Percentiles rank a stretch among this genome's conserved stretches.
These are phyloP conservation scores for Trichogramma pretiosum DNA, from an alignment of 1,140 invertebrate genomes.

Conservation along the genomic window DNA sequence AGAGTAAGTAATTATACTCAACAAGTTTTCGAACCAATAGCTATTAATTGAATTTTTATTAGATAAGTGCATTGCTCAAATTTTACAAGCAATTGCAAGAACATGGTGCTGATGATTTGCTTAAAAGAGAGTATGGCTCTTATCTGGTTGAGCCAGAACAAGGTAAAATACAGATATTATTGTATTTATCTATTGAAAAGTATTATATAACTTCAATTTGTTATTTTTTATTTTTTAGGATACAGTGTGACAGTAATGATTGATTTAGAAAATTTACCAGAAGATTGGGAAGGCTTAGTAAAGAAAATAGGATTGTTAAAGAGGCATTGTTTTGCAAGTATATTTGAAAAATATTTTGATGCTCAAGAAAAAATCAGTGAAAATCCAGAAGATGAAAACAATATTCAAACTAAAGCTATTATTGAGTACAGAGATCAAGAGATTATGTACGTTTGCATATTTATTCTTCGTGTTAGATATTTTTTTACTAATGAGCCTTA, in stretches of 20 bases:
- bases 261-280: constrained; percentile 87
- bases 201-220: background rate
- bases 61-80: constrained; percentile 97
- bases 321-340: constrained; percentile 97
- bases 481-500: background rate
- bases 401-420: constrained; percentile 87
- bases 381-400: constrained; percentile 83
- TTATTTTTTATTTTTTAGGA: constrained; percentile 45
- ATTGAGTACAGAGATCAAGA: constrained; percentile 99
- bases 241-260: constrained; percentile 92
- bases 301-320: constrained; percentile 92
- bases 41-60: constrained; percentile 21
- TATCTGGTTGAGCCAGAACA: constrained; percentile 75
- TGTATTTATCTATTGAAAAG: background rate
- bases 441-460: constrained; percentile 65
- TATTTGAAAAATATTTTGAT: constrained; percentile 99
- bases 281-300: constrained; percentile 79
- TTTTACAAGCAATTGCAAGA: constrained; percentile 98
- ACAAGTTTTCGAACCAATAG: too few relatives aligned
- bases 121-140: constrained; percentile 84
- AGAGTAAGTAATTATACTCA: constrained; percentile 60
- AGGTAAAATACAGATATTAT: constrained; percentile 48
- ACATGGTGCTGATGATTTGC: constrained; percentile 93
- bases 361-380: constrained; percentile 97
- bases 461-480: background rate